A percentile compares a stretch with the other conserved stretches of the same genome.
phyloP scores from a whole-genome alignment of 1,140 invertebrate species.

The Pseudomyrmex dendroicus region DNA sequence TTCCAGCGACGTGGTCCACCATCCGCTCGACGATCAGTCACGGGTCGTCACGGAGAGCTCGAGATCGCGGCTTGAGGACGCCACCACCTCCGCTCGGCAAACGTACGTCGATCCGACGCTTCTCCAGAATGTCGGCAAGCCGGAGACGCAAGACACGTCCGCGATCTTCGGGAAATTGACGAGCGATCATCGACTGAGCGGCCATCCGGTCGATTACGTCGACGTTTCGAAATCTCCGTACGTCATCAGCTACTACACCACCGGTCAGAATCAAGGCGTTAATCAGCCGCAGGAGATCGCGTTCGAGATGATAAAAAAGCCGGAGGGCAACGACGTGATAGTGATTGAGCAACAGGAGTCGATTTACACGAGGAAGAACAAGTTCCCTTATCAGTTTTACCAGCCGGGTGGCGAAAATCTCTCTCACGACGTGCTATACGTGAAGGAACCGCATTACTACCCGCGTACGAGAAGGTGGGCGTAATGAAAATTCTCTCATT shows the following conservation, averaged over 20 bases:
- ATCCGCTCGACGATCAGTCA: conserved; percentile 6
- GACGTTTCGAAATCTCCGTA: conserved; percentile 39
- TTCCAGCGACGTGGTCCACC: neutral
- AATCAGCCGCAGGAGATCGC: conserved; percentile 52
- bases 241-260: conserved; percentile 9
- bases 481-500: neutral
- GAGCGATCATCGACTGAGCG: conserved; percentile 19
- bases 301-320: conserved; percentile 46
- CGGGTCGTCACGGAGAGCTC: conserved; percentile 3
- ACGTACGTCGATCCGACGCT: conserved; percentile 21
- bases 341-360: conserved; percentile 73
- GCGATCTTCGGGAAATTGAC: conserved; percentile 47
- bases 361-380: conserved; percentile 66
- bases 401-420: conserved; percentile 54
- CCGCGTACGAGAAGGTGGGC: conserved; percentile 38
- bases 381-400: conserved; percentile 75
- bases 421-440: conserved; percentile 18
- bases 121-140: conserved; percentile 49
- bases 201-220: neutral
- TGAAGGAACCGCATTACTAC: conserved; percentile 20
- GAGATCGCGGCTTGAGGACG: neutral
- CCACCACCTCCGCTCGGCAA: neutral
- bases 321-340: conserved; percentile 70
- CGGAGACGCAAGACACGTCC: conserved; percentile 9
- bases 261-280: neutral